Conservation (phyloP, 2,888 invertebrate species). For the Drosophila suboccidentalis region DNA sequence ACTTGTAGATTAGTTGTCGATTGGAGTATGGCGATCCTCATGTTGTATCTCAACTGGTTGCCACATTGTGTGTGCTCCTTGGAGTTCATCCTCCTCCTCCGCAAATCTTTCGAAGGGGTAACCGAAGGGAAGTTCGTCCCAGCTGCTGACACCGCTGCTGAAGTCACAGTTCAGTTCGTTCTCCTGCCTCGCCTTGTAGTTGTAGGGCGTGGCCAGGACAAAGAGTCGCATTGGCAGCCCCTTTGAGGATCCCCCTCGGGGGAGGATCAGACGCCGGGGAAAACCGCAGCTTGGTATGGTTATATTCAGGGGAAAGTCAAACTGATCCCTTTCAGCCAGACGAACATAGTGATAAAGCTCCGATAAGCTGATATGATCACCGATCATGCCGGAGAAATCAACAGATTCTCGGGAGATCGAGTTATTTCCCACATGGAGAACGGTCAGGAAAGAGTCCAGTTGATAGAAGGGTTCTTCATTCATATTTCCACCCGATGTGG, state of each 20-base stretch:
- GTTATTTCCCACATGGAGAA: constrained; percentile 86
- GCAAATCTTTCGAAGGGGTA: constrained; percentile 90
- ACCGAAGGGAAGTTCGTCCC: constrained; percentile 87
- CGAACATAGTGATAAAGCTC: constrained; percentile 85
- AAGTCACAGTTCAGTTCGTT: constrained; percentile 62
- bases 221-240: constrained; percentile 88
- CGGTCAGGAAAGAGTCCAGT: constrained; percentile 88
- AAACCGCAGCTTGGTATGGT: constrained; percentile 87
- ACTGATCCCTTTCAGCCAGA: constrained; percentile 85
- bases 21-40: constrained; percentile 17
- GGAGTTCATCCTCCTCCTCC: constrained; percentile 86
- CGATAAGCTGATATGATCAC: constrained; percentile 86
- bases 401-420: constrained; percentile 62
- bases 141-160: constrained; percentile 78
- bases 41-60: constrained; percentile 52
- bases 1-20: constrained; percentile 1
- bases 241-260: constrained; percentile 86
- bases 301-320: constrained; percentile 84
- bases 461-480: constrained; percentile 82
- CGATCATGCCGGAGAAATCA: constrained; percentile 84
- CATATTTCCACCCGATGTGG: constrained; percentile 28
- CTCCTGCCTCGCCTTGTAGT: constrained; percentile 49
- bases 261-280: constrained; percentile 88
- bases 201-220: constrained; percentile 87
- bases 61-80: constrained; percentile 55